Percentiles rank a stretch among this genome's conserved stretches.
Conservation (phyloP, 2,113 vertebrate genomes). For the Zosterops pallidus region DNA sequence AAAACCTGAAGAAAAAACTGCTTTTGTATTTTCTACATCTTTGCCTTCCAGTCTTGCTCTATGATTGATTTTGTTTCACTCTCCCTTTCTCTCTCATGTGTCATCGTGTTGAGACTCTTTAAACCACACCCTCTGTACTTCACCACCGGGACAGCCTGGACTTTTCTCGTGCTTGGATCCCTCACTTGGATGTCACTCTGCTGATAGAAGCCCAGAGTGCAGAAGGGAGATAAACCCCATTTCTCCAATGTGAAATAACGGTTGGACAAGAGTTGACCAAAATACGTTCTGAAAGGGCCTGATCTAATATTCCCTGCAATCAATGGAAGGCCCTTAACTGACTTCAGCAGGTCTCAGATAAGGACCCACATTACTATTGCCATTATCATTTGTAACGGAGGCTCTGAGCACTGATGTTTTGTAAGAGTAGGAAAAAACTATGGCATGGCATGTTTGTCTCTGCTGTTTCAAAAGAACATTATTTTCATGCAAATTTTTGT, state of each 20-base stretch:
- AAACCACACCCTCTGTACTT: conserved; percentile 11
- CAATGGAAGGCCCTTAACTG: conserved; percentile 53
- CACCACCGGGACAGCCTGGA: conserved; percentile 34
- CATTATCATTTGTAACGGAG: conserved; percentile 17
- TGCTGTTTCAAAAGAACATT: neutral
- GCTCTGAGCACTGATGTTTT: neutral
- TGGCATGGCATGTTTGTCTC: neutral
- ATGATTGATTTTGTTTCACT: conserved; percentile 56
- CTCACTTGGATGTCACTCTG: conserved; percentile 25
- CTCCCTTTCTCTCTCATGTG: conserved; percentile 10
- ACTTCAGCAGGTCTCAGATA: conserved; percentile 55
- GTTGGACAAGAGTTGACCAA: conserved; percentile 38
- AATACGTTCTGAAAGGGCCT: conserved; percentile 32
- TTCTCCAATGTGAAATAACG: conserved; percentile 57
- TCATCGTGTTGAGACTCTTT: conserved; percentile 25
- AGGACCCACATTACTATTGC: conserved; percentile 15
- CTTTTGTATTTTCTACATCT: neutral
- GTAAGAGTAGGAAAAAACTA: neutral
- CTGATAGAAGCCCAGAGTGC: conserved; percentile 55
- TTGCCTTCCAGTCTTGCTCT: conserved; percentile 16
- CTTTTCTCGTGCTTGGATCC: conserved; percentile 6
- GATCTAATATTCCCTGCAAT: conserved; percentile 40
- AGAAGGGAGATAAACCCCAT: conserved; percentile 49
- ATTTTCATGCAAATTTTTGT: neutral
- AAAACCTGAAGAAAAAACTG: conserved; percentile 8